phyloP scores from a whole-genome alignment of 2,888 invertebrate genomes.

The Rhorus exstirpatorius region DNA sequence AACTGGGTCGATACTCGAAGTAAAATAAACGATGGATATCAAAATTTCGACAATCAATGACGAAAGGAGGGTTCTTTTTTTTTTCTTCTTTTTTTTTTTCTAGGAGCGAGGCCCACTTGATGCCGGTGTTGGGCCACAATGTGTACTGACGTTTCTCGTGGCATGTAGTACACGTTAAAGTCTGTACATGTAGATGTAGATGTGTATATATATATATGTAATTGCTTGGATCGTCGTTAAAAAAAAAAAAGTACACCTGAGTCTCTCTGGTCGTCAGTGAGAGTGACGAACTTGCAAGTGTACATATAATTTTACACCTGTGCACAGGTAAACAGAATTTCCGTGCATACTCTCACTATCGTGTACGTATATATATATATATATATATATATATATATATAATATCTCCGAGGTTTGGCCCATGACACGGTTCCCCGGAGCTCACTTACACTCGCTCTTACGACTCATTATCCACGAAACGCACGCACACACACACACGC shows the following conservation, averaged over 20 bases:
- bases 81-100: slow-evolving; percentile 8
- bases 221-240: slow-evolving; percentile 76
- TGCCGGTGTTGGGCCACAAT: slow-evolving; percentile 64
- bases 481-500: slow-evolving; percentile 30
- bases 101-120: slow-evolving; percentile 47
- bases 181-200: slow-evolving; percentile 39
- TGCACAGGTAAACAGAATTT: slow-evolving; percentile 43
- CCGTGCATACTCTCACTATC: slow-evolving; percentile 23
- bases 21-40: slow-evolving; percentile 11
- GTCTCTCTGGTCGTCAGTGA: slow-evolving; percentile 67
- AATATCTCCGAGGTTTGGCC: slow-evolving; percentile 63
- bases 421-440: slow-evolving; percentile 61
- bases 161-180: slow-evolving; percentile 73
- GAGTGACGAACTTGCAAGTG: slow-evolving; percentile 62
- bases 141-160: slow-evolving; percentile 73
- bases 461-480: slow-evolving; percentile 51
- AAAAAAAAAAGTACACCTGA: slow-evolving; percentile 71
- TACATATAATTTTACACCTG: slow-evolving; percentile 63
- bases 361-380: slow-evolving; percentile 12
- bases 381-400: slow-evolving; percentile 7
- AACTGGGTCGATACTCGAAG: not conserved
- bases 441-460: slow-evolving; percentile 44
- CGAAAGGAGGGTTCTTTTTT: slow-evolving; percentile 3
- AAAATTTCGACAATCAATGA: slow-evolving; percentile 27
- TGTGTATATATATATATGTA: not conserved